phyloP scores from a whole-genome alignment of 2,113 vertebrate genomes.

The Oreochromis tanganicae region DNA sequence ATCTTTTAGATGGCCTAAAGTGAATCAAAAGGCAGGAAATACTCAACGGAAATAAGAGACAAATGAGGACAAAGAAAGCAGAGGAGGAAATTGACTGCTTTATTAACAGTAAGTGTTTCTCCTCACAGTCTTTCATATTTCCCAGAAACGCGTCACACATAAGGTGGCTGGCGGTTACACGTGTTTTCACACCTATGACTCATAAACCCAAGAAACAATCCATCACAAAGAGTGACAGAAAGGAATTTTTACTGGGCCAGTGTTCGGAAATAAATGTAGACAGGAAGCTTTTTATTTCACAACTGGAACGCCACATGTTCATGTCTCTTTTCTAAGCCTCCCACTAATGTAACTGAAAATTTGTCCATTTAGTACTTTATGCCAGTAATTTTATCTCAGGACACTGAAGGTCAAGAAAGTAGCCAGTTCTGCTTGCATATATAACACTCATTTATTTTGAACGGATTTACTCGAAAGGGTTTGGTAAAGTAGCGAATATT shows the following conservation, averaged over 20 bases:
- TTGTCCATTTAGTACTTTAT: not conserved
- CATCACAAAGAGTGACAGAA: not conserved
- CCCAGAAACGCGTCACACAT: not conserved
- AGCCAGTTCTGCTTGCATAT: not conserved
- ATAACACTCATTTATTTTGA: not conserved
- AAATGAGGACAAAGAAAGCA: not conserved
- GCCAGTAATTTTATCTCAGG: not conserved
- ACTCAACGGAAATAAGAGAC: not conserved
- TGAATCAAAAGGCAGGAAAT: not conserved
- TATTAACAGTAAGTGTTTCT: not conserved
- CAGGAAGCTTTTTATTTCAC: not conserved
- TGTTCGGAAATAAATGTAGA: not conserved
- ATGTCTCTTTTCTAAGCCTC: not conserved
- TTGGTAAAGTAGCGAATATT: not conserved
- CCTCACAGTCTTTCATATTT: not conserved
- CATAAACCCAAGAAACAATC: constrained; percentile 6
- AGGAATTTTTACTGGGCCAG: not conserved
- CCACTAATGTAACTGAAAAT: not conserved
- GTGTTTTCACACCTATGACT: constrained; percentile 8
- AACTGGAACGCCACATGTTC: not conserved
- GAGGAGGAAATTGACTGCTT: not conserved
- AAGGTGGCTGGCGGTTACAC: not conserved
- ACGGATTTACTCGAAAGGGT: not conserved
- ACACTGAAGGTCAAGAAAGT: not conserved
- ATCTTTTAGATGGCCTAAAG: not conserved